These are phyloP conservation scores for Cebus imitator DNA, from an alignment of 2,113 vertebrate species.

Conservation along the genomic window DNA sequence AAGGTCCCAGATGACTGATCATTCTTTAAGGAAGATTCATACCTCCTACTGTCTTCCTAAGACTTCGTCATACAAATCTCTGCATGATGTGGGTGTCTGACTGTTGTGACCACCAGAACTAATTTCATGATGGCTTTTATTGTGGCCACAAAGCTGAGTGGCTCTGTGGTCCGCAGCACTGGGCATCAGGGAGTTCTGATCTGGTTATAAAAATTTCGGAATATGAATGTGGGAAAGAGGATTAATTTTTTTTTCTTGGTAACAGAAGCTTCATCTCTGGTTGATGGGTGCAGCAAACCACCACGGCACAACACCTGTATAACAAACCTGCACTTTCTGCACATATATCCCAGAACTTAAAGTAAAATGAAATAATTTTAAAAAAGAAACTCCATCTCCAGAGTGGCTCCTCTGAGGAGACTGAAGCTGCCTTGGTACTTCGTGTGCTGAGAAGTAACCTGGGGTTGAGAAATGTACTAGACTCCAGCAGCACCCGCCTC, in stretches of 20 bases:
- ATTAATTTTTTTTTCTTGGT: background rate
- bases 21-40: background rate
- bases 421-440: background rate
- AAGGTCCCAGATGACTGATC: background rate
- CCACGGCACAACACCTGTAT: no score
- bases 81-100: accelerated
- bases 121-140: background rate
- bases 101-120: background rate
- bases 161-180: background rate
- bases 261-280: background rate
- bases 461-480: background rate
- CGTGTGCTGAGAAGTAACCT: constrained; percentile 7
- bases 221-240: background rate
- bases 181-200: background rate
- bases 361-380: no score
- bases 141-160: background rate
- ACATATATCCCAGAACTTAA: no score
- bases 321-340: no score
- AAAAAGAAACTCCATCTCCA: background rate
- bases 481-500: background rate
- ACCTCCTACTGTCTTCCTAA: background rate
- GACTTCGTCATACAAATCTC: background rate
- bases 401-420: background rate
- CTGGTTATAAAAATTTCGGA: background rate
- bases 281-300: no score